Evolutionary conservation across 2,797 vertebrate species (phyloP), one percentile per base, ranked within the genome.

Genomic region (Nannoperca obscura): DNA sequence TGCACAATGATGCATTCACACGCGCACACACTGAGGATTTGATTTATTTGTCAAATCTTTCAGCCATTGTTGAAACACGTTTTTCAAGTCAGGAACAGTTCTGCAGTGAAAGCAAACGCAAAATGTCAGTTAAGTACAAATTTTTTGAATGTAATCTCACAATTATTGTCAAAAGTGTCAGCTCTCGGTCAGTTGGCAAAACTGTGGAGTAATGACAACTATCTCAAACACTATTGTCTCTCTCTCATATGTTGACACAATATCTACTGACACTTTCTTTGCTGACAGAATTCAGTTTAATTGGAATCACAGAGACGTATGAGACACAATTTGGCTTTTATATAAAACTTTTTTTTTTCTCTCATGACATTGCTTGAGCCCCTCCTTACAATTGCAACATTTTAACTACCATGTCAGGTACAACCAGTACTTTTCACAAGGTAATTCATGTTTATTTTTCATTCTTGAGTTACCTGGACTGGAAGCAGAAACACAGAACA

Each of bases 281-380:
- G 64, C 50, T 60, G 79, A 81, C 78, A 87, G 36, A 76, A 66
- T 71, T 81, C n/a, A 47, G 47, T 89, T 90, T 86, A 88, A 86
- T 87, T 81, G 47, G 47, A 84, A 82, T 57, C 78, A 86, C 65
- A 78, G 66, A 78, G 40, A 86, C 80, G 86, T 57, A 49, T 27
- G 13, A 86, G 47, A 86, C 53, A 87, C 42, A 67, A 67, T 66
- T 65, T 82, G 64, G 67, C 55, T 68, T 77, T 78, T 49, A 52
- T 79, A 34, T 66, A 55, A 86, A 91, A 88, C 10, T 0, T 57
- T 70, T 73, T 66, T 40, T 30, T 49, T 67, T 81, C 32, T 79
- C 14, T 78, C 22, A 10, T 71, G 52, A 81, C 52, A 66, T 44
- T 73, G 36, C 59, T 82, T 63, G 44, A 34, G 24, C 20, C 22